Conservation (phyloP, 2,888 invertebrate species). For the Cerastoderma edule region DNA sequence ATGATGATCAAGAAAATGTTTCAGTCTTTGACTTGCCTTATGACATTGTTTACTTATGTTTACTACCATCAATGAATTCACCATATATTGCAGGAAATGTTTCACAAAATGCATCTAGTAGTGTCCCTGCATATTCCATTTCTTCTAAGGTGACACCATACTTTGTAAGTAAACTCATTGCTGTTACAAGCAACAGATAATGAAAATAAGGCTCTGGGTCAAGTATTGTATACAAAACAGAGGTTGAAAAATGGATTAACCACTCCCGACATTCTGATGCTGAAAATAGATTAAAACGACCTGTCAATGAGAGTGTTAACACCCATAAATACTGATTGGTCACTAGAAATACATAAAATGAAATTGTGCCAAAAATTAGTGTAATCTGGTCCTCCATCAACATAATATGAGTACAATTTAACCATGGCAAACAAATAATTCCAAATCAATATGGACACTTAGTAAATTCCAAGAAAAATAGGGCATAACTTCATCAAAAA, state of each 20-base stretch:
- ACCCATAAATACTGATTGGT: not conserved
- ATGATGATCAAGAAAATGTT: too few relatives aligned
- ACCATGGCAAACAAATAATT: too few relatives aligned
- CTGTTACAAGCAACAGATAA: slow-evolving; percentile 34
- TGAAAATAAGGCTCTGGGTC: slow-evolving; percentile 6
- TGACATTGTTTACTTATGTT: too few relatives aligned
- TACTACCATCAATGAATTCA: too few relatives aligned
- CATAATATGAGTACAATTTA: too few relatives aligned
- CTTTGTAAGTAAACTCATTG: slow-evolving; percentile 23
- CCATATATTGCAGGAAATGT: slow-evolving; percentile 26
- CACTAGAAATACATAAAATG: too few relatives aligned
- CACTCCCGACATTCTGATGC: slow-evolving; percentile 41
- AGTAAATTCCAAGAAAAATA: too few relatives aligned
- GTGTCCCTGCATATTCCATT: slow-evolving; percentile 15
- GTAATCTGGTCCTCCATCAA: too few relatives aligned
- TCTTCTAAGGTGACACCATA: slow-evolving; percentile 8
- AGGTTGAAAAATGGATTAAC: slow-evolving; percentile 38
- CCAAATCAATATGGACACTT: too few relatives aligned
- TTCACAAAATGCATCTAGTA: slow-evolving; percentile 27
- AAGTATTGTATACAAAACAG: slow-evolving; percentile 30
- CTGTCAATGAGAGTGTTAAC: slow-evolving; percentile 8
- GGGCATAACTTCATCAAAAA: too few relatives aligned
- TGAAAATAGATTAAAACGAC: slow-evolving; percentile 33
- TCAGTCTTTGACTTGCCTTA: too few relatives aligned
- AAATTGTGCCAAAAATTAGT: not conserved